Evolutionary conservation across 1,140 invertebrate species (phyloP).

Genomic region (Drosophila serrata): DNA sequence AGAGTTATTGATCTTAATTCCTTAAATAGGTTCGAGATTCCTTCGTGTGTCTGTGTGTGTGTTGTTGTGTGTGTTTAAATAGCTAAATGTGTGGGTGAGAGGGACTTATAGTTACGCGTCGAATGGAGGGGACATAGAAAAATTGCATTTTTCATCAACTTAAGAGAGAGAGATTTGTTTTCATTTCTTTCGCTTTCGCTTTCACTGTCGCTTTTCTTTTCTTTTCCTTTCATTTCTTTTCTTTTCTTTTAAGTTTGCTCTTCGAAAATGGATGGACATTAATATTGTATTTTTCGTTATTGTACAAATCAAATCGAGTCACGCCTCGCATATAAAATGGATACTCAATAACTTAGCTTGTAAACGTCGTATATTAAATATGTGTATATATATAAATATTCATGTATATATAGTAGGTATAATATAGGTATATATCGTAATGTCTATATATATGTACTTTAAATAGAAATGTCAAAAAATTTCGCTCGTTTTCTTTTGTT

Average conservation of each 20-base stretch:
- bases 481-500: slow-evolving; percentile 55
- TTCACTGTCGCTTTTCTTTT: slow-evolving; percentile 4
- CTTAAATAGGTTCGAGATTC: slow-evolving; percentile 9
- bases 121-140: slow-evolving; percentile 73
- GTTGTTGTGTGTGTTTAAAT: slow-evolving; percentile 11
- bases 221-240: slow-evolving; percentile 7
- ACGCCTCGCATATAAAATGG: slow-evolving; percentile 61
- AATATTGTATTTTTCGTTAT: slow-evolving; percentile 73
- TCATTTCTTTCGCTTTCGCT: slow-evolving; percentile 13
- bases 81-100: slow-evolving; percentile 20
- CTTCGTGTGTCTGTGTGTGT: slow-evolving; percentile 3
- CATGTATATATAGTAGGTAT: slow-evolving; percentile 53
- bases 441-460: slow-evolving; percentile 39
- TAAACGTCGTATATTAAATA: slow-evolving; percentile 63
- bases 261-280: slow-evolving; percentile 82
- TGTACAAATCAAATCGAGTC: slow-evolving; percentile 70
- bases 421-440: slow-evolving; percentile 54
- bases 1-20: slow-evolving; percentile 42
- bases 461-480: slow-evolving; percentile 55
- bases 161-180: slow-evolving; percentile 51
- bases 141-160: slow-evolving; percentile 79
- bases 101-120: slow-evolving; percentile 55
- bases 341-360: slow-evolving; percentile 61
- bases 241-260: slow-evolving; percentile 42
- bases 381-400: slow-evolving; percentile 61